These are phyloP conservation scores for Actinopyga echinites DNA, from an alignment of 53 echinoderm and acorn worm species.

Conservation along the genomic window DNA sequence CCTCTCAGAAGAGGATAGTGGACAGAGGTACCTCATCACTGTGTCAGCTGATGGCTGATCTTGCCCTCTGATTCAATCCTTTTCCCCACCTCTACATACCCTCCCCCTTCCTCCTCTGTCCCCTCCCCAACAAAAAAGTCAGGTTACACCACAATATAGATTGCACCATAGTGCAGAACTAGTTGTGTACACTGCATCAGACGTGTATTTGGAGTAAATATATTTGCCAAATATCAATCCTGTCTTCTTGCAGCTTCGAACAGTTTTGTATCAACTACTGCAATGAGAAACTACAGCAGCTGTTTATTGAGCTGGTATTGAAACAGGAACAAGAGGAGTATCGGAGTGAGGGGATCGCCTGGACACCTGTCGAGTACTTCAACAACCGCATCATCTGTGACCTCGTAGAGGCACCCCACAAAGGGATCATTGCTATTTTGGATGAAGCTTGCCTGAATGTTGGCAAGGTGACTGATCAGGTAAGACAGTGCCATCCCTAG, in stretches of 20 bases:
- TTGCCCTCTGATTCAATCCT: no score
- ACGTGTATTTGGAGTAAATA: no score
- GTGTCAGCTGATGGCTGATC: no score
- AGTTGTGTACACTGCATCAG: no score
- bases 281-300: conserved; percentile 99
- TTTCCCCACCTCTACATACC: no score
- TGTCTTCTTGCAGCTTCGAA: conserved; percentile 73
- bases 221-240: no score
- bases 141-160: no score
- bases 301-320: conserved; percentile 91
- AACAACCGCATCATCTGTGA: conserved; percentile 98
- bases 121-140: no score
- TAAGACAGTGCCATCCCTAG: conserved; percentile 27
- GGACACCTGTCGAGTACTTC: conserved; percentile 91
- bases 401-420: conserved; percentile 89
- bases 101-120: no score
- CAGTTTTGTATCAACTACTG: conserved; percentile 99
- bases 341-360: conserved; percentile 90
- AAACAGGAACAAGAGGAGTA: conserved; percentile 99
- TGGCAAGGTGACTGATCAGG: conserved; percentile 94
- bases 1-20: no score
- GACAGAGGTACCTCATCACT: no score
- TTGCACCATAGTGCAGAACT: no score
- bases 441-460: conserved; percentile 96
- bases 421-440: conserved; percentile 83